Base-by-base conservation (phyloP, 2,113 vertebrate species). In the Rutilus rutilus region DNA sequence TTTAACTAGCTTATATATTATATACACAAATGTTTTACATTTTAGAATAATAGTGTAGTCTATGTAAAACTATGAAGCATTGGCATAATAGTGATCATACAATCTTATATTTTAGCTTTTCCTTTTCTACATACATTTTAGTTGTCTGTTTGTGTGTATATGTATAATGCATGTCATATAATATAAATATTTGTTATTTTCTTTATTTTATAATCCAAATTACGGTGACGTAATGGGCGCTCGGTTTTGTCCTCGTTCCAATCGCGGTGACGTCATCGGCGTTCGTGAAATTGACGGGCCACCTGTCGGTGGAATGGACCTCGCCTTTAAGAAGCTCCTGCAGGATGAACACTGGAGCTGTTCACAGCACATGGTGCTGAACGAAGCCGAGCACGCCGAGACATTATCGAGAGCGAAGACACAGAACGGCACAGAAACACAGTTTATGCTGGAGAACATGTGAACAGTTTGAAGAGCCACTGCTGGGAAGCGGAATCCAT, bases 211-310 rank as follows among this genome's bases (percentile, higher is more conserved):
- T 85, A 83, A 76, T 89, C 89, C 86, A 89, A 87, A 85, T 92
- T 88, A 39, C 85, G 90, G 87, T 96, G 78, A 95, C 89, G 92
- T 86, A 82, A 62, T 12, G 90, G 85, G 89, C 89, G 90, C 78
- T 69, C 84, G 25, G 1, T 39, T 52, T 30, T 21, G 25, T 33
- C 25, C 9, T 45, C 83, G 71, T 86, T 87, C 89, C 83, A 0
- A 79, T 90, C 89, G 64, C 86, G 88, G 87, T 96, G 95, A 97
- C 95, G 95, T 97, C 95, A 96, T 89, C 90, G 90, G 88, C 90
- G 88, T 93, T 93, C 90, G 75, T 83, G 93, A 92, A 92, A 91
- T 92, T 94, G 95, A 95, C 94, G 93, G 94, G 94, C 94, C 95
- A 95, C 94, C 95, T 94, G 94, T 94, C 92, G 94, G 93, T 86